Evolutionary conservation across 2,797 vertebrate species (phyloP), one percentile per base, ranked within the genome.

Genomic region (Danio aesculapii): DNA sequence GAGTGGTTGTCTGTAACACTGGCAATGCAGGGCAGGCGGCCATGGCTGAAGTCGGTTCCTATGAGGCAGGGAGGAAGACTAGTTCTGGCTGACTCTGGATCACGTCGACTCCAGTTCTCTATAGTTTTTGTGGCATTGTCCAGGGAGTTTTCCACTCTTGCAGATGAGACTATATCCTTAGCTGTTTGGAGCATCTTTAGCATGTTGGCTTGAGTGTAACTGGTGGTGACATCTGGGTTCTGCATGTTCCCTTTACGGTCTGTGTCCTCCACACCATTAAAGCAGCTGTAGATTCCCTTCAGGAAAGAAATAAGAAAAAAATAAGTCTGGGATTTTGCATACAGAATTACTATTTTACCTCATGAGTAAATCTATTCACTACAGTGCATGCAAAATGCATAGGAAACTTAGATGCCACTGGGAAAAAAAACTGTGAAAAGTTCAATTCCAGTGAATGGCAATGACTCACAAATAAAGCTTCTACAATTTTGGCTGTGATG

Each of bases 271-370:
- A 98, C 97, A 2, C 98, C 98, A 0, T 88, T 96, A 89, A 98
- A 99, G 92, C 97, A 99, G 93, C 98, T 99, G 92, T 99, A 99
- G 90, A 99, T 98, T 53, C 98, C 98, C 98, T 99, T 91, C 10
- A 86, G 0, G 10, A 43, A 86, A 17, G 6, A 16, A 80, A 72
- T 5, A 72, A 58, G 53, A 62, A 57, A 21, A 52, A 75, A 62
- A 8, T 49, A 3, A 71, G 50, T 19, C 13, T 47, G 11, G 17
- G 46, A 75, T 16, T 76, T 63, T 21, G n/a, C 17, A 19, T 49
- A 19, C 30, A 70, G 10, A 67, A 44, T 46, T 44, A 44, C 3
- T 16, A 11, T 69, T 50, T n/a, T 41, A 13, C 3, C n/a, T 62
- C 46, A 30, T 30, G 30, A 30, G 30, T 30, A 30, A 30, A 30